A percentile compares a stretch with the other conserved stretches of the same genome.
These are phyloP conservation scores for Peromyscus polionotus DNA, from an alignment of 2,113 vertebrate species.

Conservation along the genomic window DNA sequence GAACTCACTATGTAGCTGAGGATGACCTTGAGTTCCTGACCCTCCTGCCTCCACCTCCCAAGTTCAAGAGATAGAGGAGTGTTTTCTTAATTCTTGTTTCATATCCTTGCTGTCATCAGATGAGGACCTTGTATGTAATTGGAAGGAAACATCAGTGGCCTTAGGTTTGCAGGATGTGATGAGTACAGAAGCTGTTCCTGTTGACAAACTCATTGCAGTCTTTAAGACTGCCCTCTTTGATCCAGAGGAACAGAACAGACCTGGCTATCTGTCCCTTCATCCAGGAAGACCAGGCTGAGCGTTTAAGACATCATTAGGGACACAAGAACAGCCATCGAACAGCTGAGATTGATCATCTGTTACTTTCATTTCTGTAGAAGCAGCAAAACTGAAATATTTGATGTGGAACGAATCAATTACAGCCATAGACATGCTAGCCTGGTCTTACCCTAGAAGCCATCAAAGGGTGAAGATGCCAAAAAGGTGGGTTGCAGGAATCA, in stretches of 20 bases:
- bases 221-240: constrained; percentile 3
- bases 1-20: not conserved
- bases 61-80: too few species aligned
- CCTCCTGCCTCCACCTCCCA: not conserved
- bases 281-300: not conserved
- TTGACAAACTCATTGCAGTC: not conserved
- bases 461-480: not conserved
- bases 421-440: not conserved
- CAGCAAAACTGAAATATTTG: not conserved
- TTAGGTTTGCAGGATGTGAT: not conserved
- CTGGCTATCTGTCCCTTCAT: not conserved
- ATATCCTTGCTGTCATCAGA: not conserved
- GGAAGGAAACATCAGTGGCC: not conserved
- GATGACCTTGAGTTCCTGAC: not conserved
- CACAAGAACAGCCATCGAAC: not conserved
- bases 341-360: not conserved
- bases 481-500: not conserved
- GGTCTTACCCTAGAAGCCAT: not conserved
- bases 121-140: not conserved
- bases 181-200: not conserved
- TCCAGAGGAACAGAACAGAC: not conserved
- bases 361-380: constrained; percentile 17
- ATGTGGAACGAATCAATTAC: not conserved
- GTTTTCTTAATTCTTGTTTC: constrained; percentile 42
- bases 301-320: constrained; percentile 18